phyloP scores from a whole-genome alignment of 2,888 invertebrate genomes.

The Rotaria socialis region DNA sequence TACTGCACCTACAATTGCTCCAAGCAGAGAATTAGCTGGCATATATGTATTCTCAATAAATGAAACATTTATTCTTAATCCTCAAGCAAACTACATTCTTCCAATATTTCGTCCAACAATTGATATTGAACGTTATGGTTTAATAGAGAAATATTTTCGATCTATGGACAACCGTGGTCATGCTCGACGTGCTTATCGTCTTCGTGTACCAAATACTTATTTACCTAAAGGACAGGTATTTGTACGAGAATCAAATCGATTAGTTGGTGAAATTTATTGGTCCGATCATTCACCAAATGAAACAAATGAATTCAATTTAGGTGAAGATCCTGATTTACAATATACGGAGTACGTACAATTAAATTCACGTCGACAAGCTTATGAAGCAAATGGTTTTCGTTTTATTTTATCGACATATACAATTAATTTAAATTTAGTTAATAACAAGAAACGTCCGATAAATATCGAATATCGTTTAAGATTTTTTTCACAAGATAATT shows the following conservation, averaged over 20 bases:
- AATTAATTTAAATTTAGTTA: slow-evolving; percentile 3
- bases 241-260: neutral
- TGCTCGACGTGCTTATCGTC: slow-evolving; percentile 30
- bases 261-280: neutral
- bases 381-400: neutral
- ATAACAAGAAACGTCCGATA: neutral
- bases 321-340: slow-evolving; percentile 27
- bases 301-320: slow-evolving; percentile 1
- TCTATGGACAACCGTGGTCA: neutral
- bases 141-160: slow-evolving; percentile 7
- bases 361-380: neutral
- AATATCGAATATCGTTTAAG: neutral
- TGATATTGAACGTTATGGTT: slow-evolving; percentile 33
- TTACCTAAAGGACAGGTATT: slow-evolving; percentile 9
- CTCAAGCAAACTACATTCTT: neutral
- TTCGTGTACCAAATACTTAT: neutral
- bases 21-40: neutral
- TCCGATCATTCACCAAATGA: neutral
- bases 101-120: slow-evolving; percentile 29
- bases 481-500: slow-evolving; percentile 17
- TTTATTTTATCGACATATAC: neutral
- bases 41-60: neutral
- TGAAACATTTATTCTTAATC: slow-evolving; percentile 30
- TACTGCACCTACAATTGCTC: neutral
- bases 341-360: neutral